Evolutionary conservation across 2,113 vertebrate genomes (phyloP), one percentile per base, ranked within the genome.

Genomic region (Illadopsis cleaveri): DNA sequence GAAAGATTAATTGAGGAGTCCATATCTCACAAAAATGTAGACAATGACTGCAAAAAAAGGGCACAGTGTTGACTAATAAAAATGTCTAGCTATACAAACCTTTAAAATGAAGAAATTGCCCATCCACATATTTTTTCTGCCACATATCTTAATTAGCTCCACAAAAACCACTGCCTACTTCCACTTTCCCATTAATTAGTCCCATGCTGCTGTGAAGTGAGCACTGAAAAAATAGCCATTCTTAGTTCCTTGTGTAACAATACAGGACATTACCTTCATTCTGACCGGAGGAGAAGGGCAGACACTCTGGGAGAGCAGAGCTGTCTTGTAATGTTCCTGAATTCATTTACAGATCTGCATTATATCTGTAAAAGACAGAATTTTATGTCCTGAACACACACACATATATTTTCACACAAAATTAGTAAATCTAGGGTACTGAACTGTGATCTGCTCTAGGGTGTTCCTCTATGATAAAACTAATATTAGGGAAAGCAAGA

Each of bases 81-180:
- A 82, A 73, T 81, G 60, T 88, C 79, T 80, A 86, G 40, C 79
- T 90, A 28, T 60, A 92, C 25, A 82, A 83, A 94, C 75, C 71
- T 88, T 81, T 93, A 92, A 94, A 93, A 96, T 77, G 27, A 93
- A 91, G 69, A 95, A 91, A 84, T 93, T 95, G 71, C 58, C 87
- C 88, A 83, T 91, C 82, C 64, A 45, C 40, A 4, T 85, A 3
- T 66, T 90, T 93, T 94, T 95, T 75, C 70, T 90, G 83, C 61
- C 33, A 61, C 72, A 38, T 80, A 73, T 83, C 53, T 95, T 95
- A 90, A 95, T 95, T 93, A 90, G 40, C 40, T 71, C 56, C 37
- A 86, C 88, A 92, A 90, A 86, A 75, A 77, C 24, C 68, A 57
- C 53, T 90, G 53, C 69, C 72, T 75, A 30, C 70, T 92, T 86